phyloP scores from a whole-genome alignment of 2,888 invertebrate genomes.

The Drosophila picticornis region DNA sequence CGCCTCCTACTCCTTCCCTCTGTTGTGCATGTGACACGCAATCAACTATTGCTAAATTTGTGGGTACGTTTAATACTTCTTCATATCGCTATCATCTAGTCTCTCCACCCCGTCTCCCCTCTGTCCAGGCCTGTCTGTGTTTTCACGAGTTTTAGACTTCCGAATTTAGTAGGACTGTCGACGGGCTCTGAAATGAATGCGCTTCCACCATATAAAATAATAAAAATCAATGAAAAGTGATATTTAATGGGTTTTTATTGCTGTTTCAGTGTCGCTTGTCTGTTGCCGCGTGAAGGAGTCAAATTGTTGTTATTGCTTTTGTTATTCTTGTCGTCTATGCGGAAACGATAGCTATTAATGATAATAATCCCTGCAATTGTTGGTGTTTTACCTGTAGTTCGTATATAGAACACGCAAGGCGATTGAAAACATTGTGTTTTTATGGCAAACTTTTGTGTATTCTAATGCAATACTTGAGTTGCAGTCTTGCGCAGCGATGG shows the following conservation, averaged over 20 bases:
- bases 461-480: neutral
- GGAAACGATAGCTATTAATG: slow-evolving; percentile 56
- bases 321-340: slow-evolving; percentile 28
- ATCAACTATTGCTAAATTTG: slow-evolving; percentile 62
- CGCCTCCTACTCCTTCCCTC: no score
- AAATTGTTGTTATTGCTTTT: slow-evolving; percentile 28
- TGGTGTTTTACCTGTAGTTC: slow-evolving; percentile 22
- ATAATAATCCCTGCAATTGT: slow-evolving; percentile 48
- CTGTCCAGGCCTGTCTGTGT: neutral
- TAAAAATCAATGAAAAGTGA: slow-evolving; percentile 48
- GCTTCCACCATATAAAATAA: slow-evolving; percentile 24
- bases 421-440: slow-evolving; percentile 8
- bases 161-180: slow-evolving; percentile 38
- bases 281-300: slow-evolving; percentile 41
- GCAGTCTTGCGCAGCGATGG: slow-evolving; percentile 13
- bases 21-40: slow-evolving; percentile 71
- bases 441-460: neutral
- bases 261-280: slow-evolving; percentile 17
- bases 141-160: slow-evolving; percentile 49
- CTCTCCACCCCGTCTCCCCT: neutral
- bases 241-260: slow-evolving; percentile 71
- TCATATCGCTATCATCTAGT: slow-evolving; percentile 30
- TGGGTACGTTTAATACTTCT: slow-evolving; percentile 34
- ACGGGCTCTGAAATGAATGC: neutral
- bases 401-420: slow-evolving; percentile 30